Evolutionary conservation across 2,113 vertebrate genomes (phyloP), one percentile per base, ranked within the genome.

Genomic region (Emydocephalus ijimae): DNA sequence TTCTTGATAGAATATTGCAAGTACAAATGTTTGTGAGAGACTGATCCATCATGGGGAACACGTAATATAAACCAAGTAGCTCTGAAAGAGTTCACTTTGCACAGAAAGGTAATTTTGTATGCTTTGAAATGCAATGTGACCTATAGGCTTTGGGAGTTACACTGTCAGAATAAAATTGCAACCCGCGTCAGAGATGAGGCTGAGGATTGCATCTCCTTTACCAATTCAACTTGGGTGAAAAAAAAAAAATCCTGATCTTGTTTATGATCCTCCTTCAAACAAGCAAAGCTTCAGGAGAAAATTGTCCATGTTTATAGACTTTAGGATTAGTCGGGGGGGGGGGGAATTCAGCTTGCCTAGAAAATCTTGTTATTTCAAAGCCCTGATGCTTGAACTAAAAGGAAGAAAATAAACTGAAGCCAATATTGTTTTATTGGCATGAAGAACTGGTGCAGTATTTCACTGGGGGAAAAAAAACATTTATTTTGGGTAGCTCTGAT

Each of bases 111-210:
- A 52, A 85, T 92, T 89, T 29, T 52, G 61, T 91, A 45, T 93
- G 57, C 20, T 26, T 50, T 90, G 64, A 59, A 89, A 87, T 92
- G 88, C 92, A 74, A 61, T 23, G 89, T 45, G 90, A 90, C 90
- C 69, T 81, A 20, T 92, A 86, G 2, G 54, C 11, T 39, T 54
- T 69, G 61, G 87, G 92, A 56, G 92, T 85, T 54, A 89, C 23
- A 1, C n/a, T 85, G 61, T 29, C 87, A 23, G 88, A 55, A 90
- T 74, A 43, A 91, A 11, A 29, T 34, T 8, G 85, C 56, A 50
- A 85, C 89, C 64, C 34, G 55, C 43, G 43, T 48, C 1, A 59
- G 34, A 87, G 55, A 88, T 55, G 39, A 74, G 54, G 1, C 21
- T 0, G 34, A 89, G 54, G 52, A 52, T 85, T 93, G 61, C n/a